A percentile compares a stretch with the other conserved stretches of the same genome.
phyloP scores from a whole-genome alignment of 2,888 invertebrate species.

The Eledone cirrhosa region DNA sequence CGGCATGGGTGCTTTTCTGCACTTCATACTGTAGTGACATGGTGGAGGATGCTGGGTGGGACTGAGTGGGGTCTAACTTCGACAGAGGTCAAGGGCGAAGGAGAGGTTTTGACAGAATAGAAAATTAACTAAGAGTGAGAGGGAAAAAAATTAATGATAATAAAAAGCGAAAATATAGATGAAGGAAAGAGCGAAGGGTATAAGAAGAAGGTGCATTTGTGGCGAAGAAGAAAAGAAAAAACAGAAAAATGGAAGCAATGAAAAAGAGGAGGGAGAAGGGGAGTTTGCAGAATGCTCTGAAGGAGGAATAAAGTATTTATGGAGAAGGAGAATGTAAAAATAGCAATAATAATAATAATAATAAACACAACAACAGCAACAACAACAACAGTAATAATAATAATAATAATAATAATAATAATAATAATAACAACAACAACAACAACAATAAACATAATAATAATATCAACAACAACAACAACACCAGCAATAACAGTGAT shows the following conservation, averaged over 20 bases:
- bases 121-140: not conserved
- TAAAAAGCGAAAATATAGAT: not conserved
- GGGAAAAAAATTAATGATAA: not conserved
- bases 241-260: constrained; percentile 1
- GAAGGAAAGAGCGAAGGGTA: not conserved
- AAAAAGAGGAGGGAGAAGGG: not conserved
- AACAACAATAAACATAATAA: not conserved
- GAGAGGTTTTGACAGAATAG: not conserved
- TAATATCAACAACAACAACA: not conserved
- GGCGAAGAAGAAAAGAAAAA: too few species aligned
- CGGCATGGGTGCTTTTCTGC: constrained; percentile 25
- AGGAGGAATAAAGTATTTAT: too few species aligned
- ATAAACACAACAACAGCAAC: too few species aligned
- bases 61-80: not conserved
- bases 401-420: not conserved
- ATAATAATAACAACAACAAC: not conserved
- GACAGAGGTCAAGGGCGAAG: not conserved
- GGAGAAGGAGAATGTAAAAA: too few species aligned
- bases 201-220: not conserved
- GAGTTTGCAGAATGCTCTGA: too few species aligned
- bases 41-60: not conserved
- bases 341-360: too few species aligned
- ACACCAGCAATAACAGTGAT: not conserved
- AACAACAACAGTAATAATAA: too few species aligned
- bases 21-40: constrained; percentile 16